Conservation (phyloP, 2,888 invertebrate species). For the Polydrusus cervinus region DNA sequence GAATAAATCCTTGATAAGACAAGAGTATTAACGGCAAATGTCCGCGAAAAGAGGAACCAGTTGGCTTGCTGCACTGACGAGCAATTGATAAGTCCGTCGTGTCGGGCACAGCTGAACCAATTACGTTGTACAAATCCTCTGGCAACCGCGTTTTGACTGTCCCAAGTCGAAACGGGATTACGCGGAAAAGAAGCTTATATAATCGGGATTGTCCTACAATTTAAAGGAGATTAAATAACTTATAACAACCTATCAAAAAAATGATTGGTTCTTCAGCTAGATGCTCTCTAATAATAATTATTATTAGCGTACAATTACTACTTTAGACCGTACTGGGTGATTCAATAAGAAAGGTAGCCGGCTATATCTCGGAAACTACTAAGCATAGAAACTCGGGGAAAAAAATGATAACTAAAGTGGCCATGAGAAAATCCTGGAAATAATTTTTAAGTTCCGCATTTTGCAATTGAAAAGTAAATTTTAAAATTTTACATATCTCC, state of each 20-base stretch:
- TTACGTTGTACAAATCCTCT: constrained; percentile 74
- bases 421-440: too few relatives aligned
- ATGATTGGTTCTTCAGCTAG: not conserved
- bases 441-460: too few relatives aligned
- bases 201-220: constrained; percentile 45
- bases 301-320: too few relatives aligned
- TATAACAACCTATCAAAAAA: constrained; percentile 10
- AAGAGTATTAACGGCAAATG: constrained; percentile 31
- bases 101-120: constrained; percentile 79
- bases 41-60: constrained; percentile 50
- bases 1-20: constrained; percentile 37
- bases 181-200: constrained; percentile 42
- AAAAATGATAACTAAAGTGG: too few relatives aligned
- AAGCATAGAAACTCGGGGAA: too few relatives aligned
- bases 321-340: too few relatives aligned
- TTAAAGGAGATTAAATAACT: constrained; percentile 39
- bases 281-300: too few relatives aligned
- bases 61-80: constrained; percentile 70
- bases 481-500: too few relatives aligned
- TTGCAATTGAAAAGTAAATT: too few relatives aligned
- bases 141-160: constrained; percentile 40
- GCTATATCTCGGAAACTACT: too few relatives aligned
- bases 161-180: constrained; percentile 44
- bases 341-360: too few relatives aligned
- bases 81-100: constrained; percentile 78